These are phyloP conservation scores for Brachylomia viminalis DNA, from an alignment of 2,888 invertebrate species.

Conservation along the genomic window DNA sequence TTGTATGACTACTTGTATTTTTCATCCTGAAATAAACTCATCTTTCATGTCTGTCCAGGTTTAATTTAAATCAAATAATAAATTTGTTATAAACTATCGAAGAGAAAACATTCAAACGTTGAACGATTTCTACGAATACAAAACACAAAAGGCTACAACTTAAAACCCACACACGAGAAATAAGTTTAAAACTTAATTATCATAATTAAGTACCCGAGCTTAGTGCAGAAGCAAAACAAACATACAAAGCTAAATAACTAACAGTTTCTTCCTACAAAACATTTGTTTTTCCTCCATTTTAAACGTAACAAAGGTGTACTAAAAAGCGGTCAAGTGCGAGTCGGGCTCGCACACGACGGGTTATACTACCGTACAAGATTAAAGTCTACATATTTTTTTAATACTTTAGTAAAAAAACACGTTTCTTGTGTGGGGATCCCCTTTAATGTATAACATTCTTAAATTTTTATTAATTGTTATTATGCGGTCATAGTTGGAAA, in stretches of 20 bases:
- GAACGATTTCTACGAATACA: neutral
- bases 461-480: neutral
- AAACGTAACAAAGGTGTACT: constrained; percentile 3
- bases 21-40: neutral
- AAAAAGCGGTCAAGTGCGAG: neutral
- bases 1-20: neutral
- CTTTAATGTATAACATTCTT: neutral
- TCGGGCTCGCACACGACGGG: neutral
- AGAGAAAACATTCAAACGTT: neutral
- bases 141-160: neutral
- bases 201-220: neutral
- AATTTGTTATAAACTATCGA: neutral
- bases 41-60: neutral
- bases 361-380: neutral
- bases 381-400: neutral
- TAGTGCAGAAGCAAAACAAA: neutral
- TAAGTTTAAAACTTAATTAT: constrained; percentile 24
- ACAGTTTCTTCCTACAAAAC: neutral
- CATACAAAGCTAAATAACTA: neutral
- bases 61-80: neutral
- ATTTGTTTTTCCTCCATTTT: neutral
- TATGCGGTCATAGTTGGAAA: neutral
- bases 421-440: neutral
- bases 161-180: constrained; percentile 3
- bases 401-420: neutral